These are phyloP conservation scores for Pristionchus mayeri DNA, from an alignment of 2,888 invertebrate genomes.

Conservation along the genomic window DNA sequence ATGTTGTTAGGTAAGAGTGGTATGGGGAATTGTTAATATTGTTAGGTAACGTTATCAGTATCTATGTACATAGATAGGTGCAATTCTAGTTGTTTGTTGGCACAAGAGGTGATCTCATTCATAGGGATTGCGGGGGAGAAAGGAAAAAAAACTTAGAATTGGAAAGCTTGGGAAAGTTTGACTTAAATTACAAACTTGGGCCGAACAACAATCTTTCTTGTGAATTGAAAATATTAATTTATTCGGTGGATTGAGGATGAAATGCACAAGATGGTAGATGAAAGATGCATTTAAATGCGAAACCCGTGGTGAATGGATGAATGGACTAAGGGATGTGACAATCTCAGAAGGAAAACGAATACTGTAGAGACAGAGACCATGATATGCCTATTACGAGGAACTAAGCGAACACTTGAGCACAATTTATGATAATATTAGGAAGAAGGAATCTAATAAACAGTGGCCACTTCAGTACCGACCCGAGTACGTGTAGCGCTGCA, in stretches of 20 bases:
- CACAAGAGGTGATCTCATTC: too few species aligned
- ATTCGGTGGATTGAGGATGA: constrained; percentile 12
- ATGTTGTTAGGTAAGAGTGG: too few species aligned
- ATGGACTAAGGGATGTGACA: constrained; percentile 23
- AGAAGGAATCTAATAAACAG: neutral
- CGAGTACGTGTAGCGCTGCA: constrained; percentile 64
- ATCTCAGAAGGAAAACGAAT: neutral
- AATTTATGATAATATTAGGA: neutral
- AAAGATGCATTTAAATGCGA: constrained; percentile 25
- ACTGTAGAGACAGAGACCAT: constrained; percentile 1
- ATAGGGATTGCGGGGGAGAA: too few species aligned
- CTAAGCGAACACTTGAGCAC: constrained; percentile 9
- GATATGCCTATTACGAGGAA: constrained; percentile 26
- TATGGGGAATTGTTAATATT: too few species aligned
- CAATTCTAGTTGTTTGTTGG: too few species aligned
- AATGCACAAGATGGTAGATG: constrained; percentile 17
- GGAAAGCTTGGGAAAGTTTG: too few species aligned
- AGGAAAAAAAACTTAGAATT: too few species aligned
- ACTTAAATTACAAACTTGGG: too few species aligned
- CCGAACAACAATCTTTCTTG: neutral
- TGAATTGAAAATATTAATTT: neutral
- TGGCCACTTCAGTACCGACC: constrained; percentile 61
- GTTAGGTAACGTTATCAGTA: too few species aligned
- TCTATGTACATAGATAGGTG: too few species aligned
- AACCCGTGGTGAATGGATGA: constrained; percentile 15